Evolutionary conservation across 2,888 invertebrate genomes (phyloP).

Genomic region (Argyresthia goedartella): DNA sequence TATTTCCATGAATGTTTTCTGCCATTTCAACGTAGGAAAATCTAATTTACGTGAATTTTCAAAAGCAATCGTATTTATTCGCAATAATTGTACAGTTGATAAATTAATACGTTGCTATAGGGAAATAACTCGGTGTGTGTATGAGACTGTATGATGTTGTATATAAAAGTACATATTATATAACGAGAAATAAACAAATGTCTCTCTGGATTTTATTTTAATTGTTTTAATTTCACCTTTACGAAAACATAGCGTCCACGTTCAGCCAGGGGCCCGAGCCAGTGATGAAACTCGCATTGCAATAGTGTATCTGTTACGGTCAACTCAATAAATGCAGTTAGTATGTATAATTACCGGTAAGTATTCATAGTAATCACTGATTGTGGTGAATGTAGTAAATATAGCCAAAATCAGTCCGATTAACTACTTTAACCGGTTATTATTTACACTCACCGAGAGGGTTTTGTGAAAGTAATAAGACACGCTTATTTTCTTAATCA

Average conservation of each 20-base stretch:
- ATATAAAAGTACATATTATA: slow-evolving; percentile 31
- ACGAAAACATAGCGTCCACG: neutral
- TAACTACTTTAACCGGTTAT: too few species aligned
- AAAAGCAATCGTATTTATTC: slow-evolving; percentile 59
- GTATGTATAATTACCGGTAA: too few species aligned
- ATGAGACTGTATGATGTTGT: slow-evolving; percentile 43
- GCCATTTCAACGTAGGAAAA: slow-evolving; percentile 16
- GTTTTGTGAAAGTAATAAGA: too few species aligned
- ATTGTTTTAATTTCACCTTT: slow-evolving; percentile 26
- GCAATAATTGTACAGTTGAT: slow-evolving; percentile 53
- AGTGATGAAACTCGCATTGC: too few species aligned
- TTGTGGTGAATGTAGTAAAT: too few species aligned
- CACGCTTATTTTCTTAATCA: too few species aligned
- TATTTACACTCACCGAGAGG: too few species aligned
- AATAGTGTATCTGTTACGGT: too few species aligned
- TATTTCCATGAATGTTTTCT: slow-evolving; percentile 18
- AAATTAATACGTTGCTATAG: slow-evolving; percentile 25
- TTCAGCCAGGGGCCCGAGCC: too few species aligned
- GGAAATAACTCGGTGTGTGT: slow-evolving; percentile 37
- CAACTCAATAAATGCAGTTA: too few species aligned
- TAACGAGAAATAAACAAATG: slow-evolving; percentile 53
- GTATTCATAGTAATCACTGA: too few species aligned
- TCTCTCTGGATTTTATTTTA: slow-evolving; percentile 45
- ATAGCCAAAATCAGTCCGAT: too few species aligned
- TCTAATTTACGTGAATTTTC: slow-evolving; percentile 10